phyloP scores from a whole-genome alignment of 2,113 vertebrate genomes.

The Cephalopterus ornatus region DNA sequence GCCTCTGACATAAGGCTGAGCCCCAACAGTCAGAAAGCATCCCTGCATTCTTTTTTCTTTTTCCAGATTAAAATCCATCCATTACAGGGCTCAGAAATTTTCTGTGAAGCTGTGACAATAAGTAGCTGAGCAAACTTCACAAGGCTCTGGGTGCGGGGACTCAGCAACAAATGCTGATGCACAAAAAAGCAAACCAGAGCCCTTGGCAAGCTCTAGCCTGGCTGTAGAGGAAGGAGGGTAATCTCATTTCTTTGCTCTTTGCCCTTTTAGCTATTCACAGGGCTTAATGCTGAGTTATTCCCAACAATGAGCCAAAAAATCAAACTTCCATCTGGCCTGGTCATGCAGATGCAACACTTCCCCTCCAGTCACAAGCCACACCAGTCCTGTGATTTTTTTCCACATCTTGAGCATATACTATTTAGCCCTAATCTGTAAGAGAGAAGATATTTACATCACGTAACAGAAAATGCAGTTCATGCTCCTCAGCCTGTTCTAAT shows the following conservation, averaged over 20 bases:
- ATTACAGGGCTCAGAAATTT: background rate
- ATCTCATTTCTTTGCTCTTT: constrained; percentile 29
- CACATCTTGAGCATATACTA: background rate
- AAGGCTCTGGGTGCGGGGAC: background rate
- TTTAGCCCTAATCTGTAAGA: background rate
- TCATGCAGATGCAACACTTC: background rate
- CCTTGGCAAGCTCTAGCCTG: background rate
- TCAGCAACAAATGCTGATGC: background rate
- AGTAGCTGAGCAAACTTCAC: background rate
- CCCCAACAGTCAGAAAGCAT: background rate
- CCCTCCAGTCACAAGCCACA: background rate
- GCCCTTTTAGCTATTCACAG: constrained; percentile 17
- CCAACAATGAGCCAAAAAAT: background rate
- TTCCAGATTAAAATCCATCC: background rate
- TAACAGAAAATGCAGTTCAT: background rate
- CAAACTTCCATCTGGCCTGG: background rate
- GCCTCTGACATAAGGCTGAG: background rate
- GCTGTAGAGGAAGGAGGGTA: background rate
- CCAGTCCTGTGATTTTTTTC: background rate
- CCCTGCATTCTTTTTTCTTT: background rate
- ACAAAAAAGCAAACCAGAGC: background rate
- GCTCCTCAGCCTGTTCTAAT: background rate
- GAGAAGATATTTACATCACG: background rate
- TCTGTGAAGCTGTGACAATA: background rate
- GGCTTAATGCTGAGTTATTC: background rate